Base-by-base conservation (phyloP, 2,113 vertebrate genomes). In the Zonotrichia leucophrys region DNA sequence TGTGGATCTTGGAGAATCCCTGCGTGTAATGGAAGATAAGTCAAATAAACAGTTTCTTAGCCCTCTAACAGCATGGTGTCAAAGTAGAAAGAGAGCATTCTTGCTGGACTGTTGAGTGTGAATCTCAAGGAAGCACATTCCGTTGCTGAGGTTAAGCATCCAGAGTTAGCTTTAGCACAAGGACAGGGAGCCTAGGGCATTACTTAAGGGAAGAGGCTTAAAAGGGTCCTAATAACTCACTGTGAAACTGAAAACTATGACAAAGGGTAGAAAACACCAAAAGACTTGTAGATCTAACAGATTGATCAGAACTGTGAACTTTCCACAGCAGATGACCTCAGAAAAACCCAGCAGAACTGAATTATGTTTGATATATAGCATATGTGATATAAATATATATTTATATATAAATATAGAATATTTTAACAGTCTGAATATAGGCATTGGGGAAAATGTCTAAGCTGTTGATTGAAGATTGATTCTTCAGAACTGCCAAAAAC, bases 401-500 rank as follows among this genome's bases (percentile, higher is more conserved):
- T 90, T 83, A 27, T 85, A 76, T 52, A 79, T 28, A 93, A 87
- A 91, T 76, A 75, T 3, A 37, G 63, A 77, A 13, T 70, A 63
- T 75, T 90, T 94, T 63, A 74, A 52, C 35, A 52, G 41, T 49
- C 47, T 72, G 42, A 55, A 81, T 76, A 76, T 13, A 76, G n/a
- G 14, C 53, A 69, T 75, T 89, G 84, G n/a, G 35, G 63, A 66
- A 95, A 82, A 76, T 8, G 12, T 59, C 78, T 80, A 85, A 66
- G 62, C 35, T 80, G 66, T 80, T 89, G 74, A 80, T 70, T 2
- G 4, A 82, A 76, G 83, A 94, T 66, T 31, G 5, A 72, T 76
- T 91, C 82, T 62, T 89, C 50, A 69, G 46, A 83, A 59, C 58
- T 90, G 47, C 82, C 87, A 85, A 90, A 91, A 95, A 41, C 41